A percentile compares a stretch with the other conserved stretches of the same genome.
These are phyloP conservation scores for Nowickia ferox DNA, from an alignment of 2,888 invertebrate species.

Conservation along the genomic window DNA sequence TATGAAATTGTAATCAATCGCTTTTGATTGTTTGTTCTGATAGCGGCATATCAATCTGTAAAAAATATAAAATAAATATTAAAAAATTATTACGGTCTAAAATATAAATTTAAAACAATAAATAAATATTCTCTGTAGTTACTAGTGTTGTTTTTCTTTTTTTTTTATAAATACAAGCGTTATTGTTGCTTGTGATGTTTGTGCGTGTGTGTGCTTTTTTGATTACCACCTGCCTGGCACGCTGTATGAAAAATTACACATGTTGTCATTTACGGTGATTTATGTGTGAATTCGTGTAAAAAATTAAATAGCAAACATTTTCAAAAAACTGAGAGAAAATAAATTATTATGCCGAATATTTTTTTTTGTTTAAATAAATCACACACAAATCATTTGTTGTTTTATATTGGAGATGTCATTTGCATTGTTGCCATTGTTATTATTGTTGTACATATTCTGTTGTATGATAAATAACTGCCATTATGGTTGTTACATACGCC, in stretches of 20 bases:
- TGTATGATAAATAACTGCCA: slow-evolving; percentile 68
- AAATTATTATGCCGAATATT: neutral
- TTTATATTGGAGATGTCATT: slow-evolving; percentile 32
- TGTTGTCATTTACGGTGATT: slow-evolving; percentile 55
- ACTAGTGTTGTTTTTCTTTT: neutral
- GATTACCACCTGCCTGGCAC: no score
- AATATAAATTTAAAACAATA: slow-evolving; percentile 56
- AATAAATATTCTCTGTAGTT: slow-evolving; percentile 25
- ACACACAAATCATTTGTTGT: slow-evolving; percentile 56
- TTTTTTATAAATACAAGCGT: neutral
- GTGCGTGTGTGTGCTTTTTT: neutral
- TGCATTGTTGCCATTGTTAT: slow-evolving; percentile 4
- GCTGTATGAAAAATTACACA: slow-evolving; percentile 44
- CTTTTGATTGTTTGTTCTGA: slow-evolving; percentile 39
- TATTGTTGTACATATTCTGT: slow-evolving; percentile 33
- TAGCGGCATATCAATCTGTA: slow-evolving; percentile 56
- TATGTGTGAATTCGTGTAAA: slow-evolving; percentile 44
- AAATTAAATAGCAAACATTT: slow-evolving; percentile 11
- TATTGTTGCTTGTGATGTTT: neutral
- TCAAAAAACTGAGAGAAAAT: slow-evolving; percentile 11
- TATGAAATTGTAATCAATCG: slow-evolving; percentile 56
- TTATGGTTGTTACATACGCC: slow-evolving; percentile 62
- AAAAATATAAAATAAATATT: slow-evolving; percentile 44
- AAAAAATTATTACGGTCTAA: slow-evolving; percentile 23
- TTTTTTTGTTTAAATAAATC: slow-evolving; percentile 53